A percentile compares a stretch with the other conserved stretches of the same genome.
These are phyloP conservation scores for Lasiurus borealis DNA, from an alignment of 2,113 vertebrate genomes.

Conservation along the genomic window DNA sequence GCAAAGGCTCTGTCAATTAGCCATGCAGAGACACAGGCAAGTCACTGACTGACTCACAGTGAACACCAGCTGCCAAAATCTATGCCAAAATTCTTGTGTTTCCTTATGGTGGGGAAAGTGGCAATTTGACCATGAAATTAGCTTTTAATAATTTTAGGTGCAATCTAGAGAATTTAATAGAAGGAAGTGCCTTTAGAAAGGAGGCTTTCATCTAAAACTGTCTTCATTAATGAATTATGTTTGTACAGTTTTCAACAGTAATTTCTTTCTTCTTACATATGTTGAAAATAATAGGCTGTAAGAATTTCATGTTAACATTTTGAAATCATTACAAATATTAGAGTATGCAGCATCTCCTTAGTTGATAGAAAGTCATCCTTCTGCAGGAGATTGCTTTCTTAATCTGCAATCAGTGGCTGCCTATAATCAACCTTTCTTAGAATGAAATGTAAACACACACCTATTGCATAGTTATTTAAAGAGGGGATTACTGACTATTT, in stretches of 20 bases:
- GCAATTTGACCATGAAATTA: conserved; percentile 27
- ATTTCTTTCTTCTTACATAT: conserved; percentile 8
- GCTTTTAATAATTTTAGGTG: conserved; percentile 25
- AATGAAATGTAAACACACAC: conserved; percentile 62
- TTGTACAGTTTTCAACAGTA: conserved; percentile 29
- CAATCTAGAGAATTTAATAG: conserved; percentile 33
- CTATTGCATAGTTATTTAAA: conserved; percentile 63
- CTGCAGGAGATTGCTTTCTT: conserved; percentile 1
- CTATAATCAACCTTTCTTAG: conserved; percentile 60
- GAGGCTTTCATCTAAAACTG: conserved; percentile 47
- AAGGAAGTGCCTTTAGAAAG: background rate
- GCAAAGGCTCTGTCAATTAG: background rate
- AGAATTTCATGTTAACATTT: background rate
- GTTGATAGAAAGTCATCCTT: background rate
- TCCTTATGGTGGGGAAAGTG: background rate
- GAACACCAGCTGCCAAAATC: background rate
- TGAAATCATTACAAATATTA: conserved; percentile 35
- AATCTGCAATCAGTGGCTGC: conserved; percentile 64
- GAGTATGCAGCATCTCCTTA: background rate
- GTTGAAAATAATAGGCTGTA: background rate
- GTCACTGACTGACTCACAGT: background rate
- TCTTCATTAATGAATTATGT: background rate
- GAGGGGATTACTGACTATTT: conserved; percentile 67
- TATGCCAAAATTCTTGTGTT: background rate
- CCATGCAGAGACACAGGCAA: background rate